Base-by-base conservation (phyloP, 2,888 invertebrate species). In the Acronicta alni region DNA sequence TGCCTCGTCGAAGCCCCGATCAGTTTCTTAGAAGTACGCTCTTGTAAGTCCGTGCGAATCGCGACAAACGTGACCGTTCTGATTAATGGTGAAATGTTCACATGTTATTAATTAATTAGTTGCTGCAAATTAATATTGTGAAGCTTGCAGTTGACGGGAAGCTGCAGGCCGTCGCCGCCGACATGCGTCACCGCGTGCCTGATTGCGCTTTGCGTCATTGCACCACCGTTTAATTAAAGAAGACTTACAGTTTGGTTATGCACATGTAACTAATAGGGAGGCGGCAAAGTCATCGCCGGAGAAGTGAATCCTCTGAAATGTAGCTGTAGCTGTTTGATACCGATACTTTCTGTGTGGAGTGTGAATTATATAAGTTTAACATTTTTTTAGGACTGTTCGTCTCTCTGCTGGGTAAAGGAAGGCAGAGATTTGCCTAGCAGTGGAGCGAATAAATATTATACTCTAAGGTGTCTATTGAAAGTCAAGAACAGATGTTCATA, bases 81-180 rank as follows among this genome's bases (percentile, higher is more conserved):
- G 89, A 91, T 90, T 91, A 91, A 92, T 90, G 76, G 84, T 75
- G 75, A 75, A 83, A 78, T 83, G 85, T 81, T 88, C 84, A 84
- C 78, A 87, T 86, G 86, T 89, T 88, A 89, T 89, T 89, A 89
- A 91, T 91, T 93, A 93, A 92, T 92, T 90, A 89, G 85, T 82
- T 54, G 57, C 72, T 83, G 78, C 81, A 88, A 89, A 92, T 92
- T 92, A 93, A 91, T 92, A 89, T 87, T 83, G 88, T 84, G 80
- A 82, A 85, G 87, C 85, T 87, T 93, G 93, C 89, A 91, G 84
- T 83, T 89, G 93, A 90, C 92, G 88, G 79, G 47, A 61, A 62
- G 81, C 77, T 79, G 84, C 74, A 85, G 85, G 82, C 70, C 57
- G 69, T 46, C 54, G 82, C 70, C 58, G 82, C 77, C 80, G 79